These are phyloP conservation scores for Takifugu bimaculatus DNA, from an alignment of 2,113 vertebrate species.

Conservation along the genomic window DNA sequence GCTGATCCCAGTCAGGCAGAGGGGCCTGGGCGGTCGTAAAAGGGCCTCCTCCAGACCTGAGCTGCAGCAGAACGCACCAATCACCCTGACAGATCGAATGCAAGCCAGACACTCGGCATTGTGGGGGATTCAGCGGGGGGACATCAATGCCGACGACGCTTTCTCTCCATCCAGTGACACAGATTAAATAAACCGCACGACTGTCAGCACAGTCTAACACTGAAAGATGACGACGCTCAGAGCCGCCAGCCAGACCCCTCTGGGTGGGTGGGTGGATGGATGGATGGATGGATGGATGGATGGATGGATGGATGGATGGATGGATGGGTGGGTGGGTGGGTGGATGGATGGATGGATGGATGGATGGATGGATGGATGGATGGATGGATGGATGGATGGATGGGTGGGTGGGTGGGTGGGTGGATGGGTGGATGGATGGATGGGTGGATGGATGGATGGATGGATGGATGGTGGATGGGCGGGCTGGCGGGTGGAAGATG, in stretches of 20 bases:
- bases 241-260: conserved; percentile 11
- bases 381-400: conserved; percentile 4
- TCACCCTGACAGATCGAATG: conserved; percentile 48
- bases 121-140: conserved; percentile 20
- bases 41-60: conserved; percentile 32
- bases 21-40: conserved; percentile 1
- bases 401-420: no score
- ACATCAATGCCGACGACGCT: conserved; percentile 5
- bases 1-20: conserved; percentile 60
- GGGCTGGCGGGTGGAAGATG: no score
- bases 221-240: conserved; percentile 18
- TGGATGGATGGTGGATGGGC: not conserved
- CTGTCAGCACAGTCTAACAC: conserved; percentile 20
- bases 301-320: not conserved
- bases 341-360: conserved; percentile 3
- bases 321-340: not conserved
- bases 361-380: conserved; percentile 9
- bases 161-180: conserved; percentile 25
- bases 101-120: conserved; percentile 31
- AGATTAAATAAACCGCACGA: conserved; percentile 27
- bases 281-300: not conserved
- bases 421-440: no score
- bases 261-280: not conserved
- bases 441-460: conserved; percentile 6
- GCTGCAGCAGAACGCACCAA: conserved; percentile 46